Base-by-base conservation (phyloP, 2,888 invertebrate species). In the Synergus gifuensis region DNA sequence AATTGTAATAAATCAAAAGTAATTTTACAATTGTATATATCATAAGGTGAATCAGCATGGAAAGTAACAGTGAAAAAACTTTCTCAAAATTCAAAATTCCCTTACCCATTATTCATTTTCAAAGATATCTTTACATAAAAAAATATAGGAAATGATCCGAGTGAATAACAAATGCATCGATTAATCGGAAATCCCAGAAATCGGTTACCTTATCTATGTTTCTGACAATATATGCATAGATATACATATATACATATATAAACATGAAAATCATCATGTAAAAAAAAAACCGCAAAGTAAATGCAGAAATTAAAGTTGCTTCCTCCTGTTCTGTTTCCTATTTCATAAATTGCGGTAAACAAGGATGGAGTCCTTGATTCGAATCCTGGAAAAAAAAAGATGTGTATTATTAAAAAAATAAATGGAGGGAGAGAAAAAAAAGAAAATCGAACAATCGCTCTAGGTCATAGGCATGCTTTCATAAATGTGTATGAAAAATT, bases 341-440 rank as follows among this genome's bases (percentile, higher is more conserved):
- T 67, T 67, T 67, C 22, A 22, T 67, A n/a, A 67, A 44, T 12
- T 44, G 40, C 14, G 22, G 66, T 67, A 67, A 67, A 67, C 66
- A 67, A 67, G 66, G 66, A 67, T 67, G 18, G 44, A 67, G 66
- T 67, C 66, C 66, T 67, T 67, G 66, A 67, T 67, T 46, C 12
- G 22, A 67, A 67, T 67, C 66, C 66, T 22, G 44, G 66, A 67
- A 44, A 67, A 67, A 67, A 67, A 67, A 66, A 42, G n/a, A 12
- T 64, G 40, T 40, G 28, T 64, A n/a, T 40, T 67, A 67, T 42
- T 67, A 5, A 18, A 66, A 44, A 22, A 22, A 22, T 22, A 66
- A 67, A 18, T 60, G 22, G 22, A 60, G 60, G 3, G 22, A 22
- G n/a, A n/a, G n/a, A n/a, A n/a, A n/a, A n/a, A n/a, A n/a, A n/a